phyloP scores from a whole-genome alignment of 2,797 vertebrate genomes.

The Tiaroga cobitis region DNA sequence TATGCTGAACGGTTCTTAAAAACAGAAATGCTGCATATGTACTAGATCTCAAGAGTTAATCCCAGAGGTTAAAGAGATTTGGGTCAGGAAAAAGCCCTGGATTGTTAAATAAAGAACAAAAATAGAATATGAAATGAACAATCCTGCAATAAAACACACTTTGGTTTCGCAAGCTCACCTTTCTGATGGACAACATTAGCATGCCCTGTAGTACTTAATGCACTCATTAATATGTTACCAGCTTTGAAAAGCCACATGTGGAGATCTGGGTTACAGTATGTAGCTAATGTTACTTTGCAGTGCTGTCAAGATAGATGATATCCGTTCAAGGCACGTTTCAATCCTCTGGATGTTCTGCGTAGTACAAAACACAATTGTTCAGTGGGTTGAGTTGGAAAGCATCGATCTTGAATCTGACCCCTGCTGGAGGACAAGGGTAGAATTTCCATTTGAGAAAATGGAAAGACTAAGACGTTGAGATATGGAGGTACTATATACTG shows the following conservation, averaged over 20 bases:
- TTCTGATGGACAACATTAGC: slow-evolving; percentile 19
- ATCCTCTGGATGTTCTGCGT: slow-evolving; percentile 32
- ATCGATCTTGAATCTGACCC: slow-evolving; percentile 48
- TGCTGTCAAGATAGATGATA: slow-evolving; percentile 38
- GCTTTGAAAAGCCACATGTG: slow-evolving; percentile 25
- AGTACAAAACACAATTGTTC: slow-evolving; percentile 35
- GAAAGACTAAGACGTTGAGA: slow-evolving; percentile 17
- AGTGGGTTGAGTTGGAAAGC: slow-evolving; percentile 34
- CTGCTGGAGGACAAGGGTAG: slow-evolving; percentile 37
- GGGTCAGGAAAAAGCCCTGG: slow-evolving; percentile 30
- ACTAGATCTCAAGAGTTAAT: slow-evolving; percentile 35
- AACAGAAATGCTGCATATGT: slow-evolving; percentile 36
- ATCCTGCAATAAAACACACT: neutral
- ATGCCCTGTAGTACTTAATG: neutral
- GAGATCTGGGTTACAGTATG: slow-evolving; percentile 19
- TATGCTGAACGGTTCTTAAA: slow-evolving; percentile 41
- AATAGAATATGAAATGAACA: slow-evolving; percentile 19
- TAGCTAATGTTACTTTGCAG: slow-evolving; percentile 38
- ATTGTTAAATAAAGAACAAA: slow-evolving; percentile 21
- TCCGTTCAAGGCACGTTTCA: slow-evolving; percentile 42
- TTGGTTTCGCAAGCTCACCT: neutral
- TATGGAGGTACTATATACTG: slow-evolving; percentile 22
- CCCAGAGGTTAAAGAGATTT: slow-evolving; percentile 46
- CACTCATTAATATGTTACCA: slow-evolving; percentile 18
- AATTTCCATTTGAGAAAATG: slow-evolving; percentile 44